These are phyloP conservation scores for Myripristis murdjan DNA, from an alignment of 2,797 vertebrate species.

Conservation along the genomic window DNA sequence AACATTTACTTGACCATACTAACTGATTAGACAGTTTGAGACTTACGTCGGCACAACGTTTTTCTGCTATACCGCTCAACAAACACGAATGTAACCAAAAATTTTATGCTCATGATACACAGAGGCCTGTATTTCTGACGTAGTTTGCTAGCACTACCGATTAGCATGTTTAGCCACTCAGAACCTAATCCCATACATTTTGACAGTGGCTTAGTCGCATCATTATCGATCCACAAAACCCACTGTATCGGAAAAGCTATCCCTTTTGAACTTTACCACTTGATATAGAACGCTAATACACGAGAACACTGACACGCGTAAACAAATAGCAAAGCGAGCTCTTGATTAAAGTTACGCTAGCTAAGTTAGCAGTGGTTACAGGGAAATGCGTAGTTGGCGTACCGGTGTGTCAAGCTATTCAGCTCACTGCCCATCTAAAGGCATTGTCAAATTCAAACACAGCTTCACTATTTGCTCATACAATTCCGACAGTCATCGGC, in stretches of 20 bases:
- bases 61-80: slow-evolving; percentile 14
- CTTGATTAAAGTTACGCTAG: slow-evolving; percentile 61
- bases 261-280: no score
- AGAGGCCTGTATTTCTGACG: slow-evolving; percentile 85
- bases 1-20: slow-evolving; percentile 30
- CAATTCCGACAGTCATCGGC: not conserved
- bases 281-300: no score
- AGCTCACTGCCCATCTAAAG: slow-evolving; percentile 36
- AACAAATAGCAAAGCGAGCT: slow-evolving; percentile 24
- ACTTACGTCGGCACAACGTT: not conserved
- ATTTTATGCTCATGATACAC: slow-evolving; percentile 60
- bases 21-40: slow-evolving; percentile 32
- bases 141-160: slow-evolving; percentile 76
- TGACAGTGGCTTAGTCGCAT: slow-evolving; percentile 55
- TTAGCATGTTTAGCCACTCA: slow-evolving; percentile 76
- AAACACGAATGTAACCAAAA: slow-evolving; percentile 28
- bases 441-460: slow-evolving; percentile 11
- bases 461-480: slow-evolving; percentile 2
- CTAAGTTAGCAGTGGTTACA: slow-evolving; percentile 74
- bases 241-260: not conserved
- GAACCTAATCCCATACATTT: slow-evolving; percentile 54
- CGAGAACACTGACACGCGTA: not conserved
- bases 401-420: slow-evolving; percentile 72
- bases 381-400: slow-evolving; percentile 84
- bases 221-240: not conserved